phyloP scores from a whole-genome alignment of 2,113 vertebrate species.

The Propithecus coquereli region DNA sequence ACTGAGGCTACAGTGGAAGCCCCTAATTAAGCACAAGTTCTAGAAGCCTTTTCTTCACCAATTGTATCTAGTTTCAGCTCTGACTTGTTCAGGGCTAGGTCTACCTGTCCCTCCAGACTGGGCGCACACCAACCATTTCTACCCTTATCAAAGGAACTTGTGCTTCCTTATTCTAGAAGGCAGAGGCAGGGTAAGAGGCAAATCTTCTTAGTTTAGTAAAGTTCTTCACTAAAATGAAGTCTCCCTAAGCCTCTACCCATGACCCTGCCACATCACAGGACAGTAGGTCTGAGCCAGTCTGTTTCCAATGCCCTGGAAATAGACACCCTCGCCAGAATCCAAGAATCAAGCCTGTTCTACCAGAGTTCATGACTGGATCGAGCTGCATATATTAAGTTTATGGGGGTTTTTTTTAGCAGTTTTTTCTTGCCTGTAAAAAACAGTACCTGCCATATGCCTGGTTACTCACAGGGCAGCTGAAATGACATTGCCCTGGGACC shows the following conservation, averaged over 20 bases:
- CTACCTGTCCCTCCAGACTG: neutral
- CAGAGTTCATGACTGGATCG: neutral
- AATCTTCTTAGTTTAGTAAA: neutral
- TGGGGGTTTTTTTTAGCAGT: neutral
- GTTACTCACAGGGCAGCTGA: neutral
- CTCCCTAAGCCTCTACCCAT: neutral
- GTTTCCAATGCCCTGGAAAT: neutral
- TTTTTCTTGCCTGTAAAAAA: neutral
- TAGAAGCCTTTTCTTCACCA: neutral
- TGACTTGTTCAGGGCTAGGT: neutral
- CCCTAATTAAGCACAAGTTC: neutral
- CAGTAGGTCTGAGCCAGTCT: neutral
- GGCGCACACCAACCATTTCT: neutral
- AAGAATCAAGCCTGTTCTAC: neutral
- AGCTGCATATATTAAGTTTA: neutral
- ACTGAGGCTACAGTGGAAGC: neutral
- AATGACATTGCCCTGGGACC: neutral
- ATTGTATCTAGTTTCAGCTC: neutral
- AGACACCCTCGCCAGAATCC: neutral
- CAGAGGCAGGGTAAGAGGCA: neutral
- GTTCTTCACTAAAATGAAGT: neutral
- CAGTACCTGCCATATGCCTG: neutral
- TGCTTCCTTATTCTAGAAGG: neutral
- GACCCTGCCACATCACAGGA: neutral
- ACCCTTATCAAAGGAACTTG: neutral